phyloP scores from a whole-genome alignment of 2,797 vertebrate genomes.

The Lemur catta region DNA sequence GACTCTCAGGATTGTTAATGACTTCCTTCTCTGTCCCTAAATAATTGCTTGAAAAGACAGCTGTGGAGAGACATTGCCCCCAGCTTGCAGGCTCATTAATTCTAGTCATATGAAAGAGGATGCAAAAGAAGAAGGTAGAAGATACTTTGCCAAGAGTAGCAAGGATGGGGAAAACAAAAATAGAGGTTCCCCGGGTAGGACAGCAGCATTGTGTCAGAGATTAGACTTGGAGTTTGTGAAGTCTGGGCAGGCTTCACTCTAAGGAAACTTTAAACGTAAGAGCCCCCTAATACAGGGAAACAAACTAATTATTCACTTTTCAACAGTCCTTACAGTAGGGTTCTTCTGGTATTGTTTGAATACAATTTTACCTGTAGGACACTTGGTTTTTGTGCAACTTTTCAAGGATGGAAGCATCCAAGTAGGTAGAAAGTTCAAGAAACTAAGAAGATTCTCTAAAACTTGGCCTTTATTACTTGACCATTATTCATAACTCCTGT shows the following conservation, averaged over 20 bases:
- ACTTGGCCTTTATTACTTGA: neutral
- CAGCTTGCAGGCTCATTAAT: slow-evolving; percentile 56
- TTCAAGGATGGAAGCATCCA: neutral
- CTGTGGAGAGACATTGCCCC: slow-evolving; percentile 46
- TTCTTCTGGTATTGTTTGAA: neutral
- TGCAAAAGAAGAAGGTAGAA: slow-evolving; percentile 42
- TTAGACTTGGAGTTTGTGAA: neutral
- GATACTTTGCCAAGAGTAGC: slow-evolving; percentile 18
- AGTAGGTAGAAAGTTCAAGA: neutral
- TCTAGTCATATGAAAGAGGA: slow-evolving; percentile 24
- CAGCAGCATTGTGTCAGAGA: neutral
- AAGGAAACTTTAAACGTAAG: neutral
- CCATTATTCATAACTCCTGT: neutral
- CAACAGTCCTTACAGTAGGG: neutral
- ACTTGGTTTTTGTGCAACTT: neutral
- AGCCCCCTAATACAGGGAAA: neutral
- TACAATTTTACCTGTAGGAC: neutral
- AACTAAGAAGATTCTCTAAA: neutral
- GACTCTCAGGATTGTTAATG: slow-evolving; percentile 68
- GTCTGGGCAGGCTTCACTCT: neutral
- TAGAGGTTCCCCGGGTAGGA: neutral
- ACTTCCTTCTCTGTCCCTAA: slow-evolving; percentile 68
- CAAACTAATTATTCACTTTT: neutral
- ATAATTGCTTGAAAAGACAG: slow-evolving; percentile 67
- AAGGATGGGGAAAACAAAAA: neutral